Evolutionary conservation across 1,140 invertebrate genomes (phyloP), one percentile per base, ranked within the genome.

Genomic region (Sycophaga agraensis): DNA sequence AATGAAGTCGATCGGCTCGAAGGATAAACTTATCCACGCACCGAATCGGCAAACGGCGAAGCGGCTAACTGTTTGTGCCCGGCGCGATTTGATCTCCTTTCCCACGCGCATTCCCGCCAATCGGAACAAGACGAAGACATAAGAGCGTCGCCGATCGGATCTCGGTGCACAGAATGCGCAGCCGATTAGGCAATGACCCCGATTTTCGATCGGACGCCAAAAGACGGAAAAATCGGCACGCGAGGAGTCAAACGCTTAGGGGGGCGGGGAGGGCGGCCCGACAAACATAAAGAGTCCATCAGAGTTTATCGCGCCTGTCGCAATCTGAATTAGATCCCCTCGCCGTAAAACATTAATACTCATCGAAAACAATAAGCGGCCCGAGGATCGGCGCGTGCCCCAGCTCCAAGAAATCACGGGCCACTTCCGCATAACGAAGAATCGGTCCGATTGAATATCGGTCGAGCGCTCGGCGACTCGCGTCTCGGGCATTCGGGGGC

Each of bases 201-300:
- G n/a, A n/a, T n/a, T n/a, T n/a, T n/a, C n/a, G n/a, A n/a, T n/a
- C n/a, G n/a, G n/a, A 9, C 35, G 35, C 5, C 5, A 51, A 24
- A 22, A 51, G 28, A 51, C 17, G 19, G 6, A 19, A 17, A 39
- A 22, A 31, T n/a, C 9, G 35, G 11, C n/a, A 17, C 53, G 42
- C 22, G 58, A 46, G n/a, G 19, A 17, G 11, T 35, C n/a, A 59
- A 14, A 0, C 8, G 42, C 42, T 6, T 9, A 9, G 51, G 40
- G 64, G 63, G 59, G 55, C 49, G 63, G 63, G 48, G 21, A 22
- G 49, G 60, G 55, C 1, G 12, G 61, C 17, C 9, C 78, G 74
- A 75, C 26, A 26, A 19, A 50, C n/a, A 35, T 34, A 8, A 34
- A 40, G 21, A 55, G 51, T 55, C 43, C 51, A 55, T 43, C 39